Evolutionary conservation across 92 coral and sea anemone species (phyloP), one percentile per base, ranked within the genome.

Genomic region (Phymanthus crucifer): DNA sequence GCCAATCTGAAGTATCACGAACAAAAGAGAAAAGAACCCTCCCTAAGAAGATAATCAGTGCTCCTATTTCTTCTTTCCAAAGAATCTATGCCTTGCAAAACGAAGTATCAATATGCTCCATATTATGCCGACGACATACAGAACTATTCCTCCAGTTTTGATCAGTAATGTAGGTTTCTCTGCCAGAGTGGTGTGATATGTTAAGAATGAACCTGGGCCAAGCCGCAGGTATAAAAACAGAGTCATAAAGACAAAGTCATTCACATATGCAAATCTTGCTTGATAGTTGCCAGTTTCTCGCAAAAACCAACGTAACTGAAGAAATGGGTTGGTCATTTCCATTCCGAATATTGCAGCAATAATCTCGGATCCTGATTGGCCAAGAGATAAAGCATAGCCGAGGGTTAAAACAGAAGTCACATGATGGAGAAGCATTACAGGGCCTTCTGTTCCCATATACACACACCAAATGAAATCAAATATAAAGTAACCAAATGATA

Each of bases 381-480:
- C 94, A 65, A 85, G 61, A 45, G 68, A 78, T 17, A 93, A 72
- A 7, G 89, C 85, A 57, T 76, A 89, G 6, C 58, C 86, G 61
- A 91, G 40, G 27, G 93, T 89, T 34, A 73, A 75, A 33, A 91
- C 79, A 17, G 99, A 95, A 0, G 90, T 84, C 2, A 87, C 12
- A 8, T 95, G 99, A 82, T 95, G 99, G 11, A 93, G 33, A 17
- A 95, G 71, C 99, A 95, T 95, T 66, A 82, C 90, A 17, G 84
- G 26, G 13, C 99, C 99, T 78, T 95, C 99, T 12, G 98, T 95
- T 3, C 93, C 91, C 97, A 93, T 93, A 50, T 82, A 87, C 12
- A 93, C 52, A 74, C 98, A 93, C 99, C 99, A 95, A 5, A 77
- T 23, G 76, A 95, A 93, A 76, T 95, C 99, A 70, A 93, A 95